phyloP scores from a whole-genome alignment of 2,797 vertebrate species.

The Tenualosa ilisha region DNA sequence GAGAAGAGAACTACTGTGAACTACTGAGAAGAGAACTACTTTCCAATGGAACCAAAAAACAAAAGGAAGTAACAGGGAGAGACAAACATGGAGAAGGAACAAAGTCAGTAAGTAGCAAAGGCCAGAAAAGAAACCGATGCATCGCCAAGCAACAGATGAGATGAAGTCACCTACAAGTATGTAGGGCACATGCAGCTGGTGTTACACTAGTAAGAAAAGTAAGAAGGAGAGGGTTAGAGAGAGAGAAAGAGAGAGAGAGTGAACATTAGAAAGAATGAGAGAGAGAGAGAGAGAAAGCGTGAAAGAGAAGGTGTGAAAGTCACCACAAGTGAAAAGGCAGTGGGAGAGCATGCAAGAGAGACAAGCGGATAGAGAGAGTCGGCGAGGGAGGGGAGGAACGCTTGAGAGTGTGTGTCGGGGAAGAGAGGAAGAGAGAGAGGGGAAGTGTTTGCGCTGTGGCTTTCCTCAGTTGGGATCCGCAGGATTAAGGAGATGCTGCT shows the following conservation, averaged over 20 bases:
- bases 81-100: background rate
- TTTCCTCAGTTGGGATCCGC: slow-evolving; percentile 41
- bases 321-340: background rate
- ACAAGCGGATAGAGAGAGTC: background rate
- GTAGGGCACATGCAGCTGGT: slow-evolving; percentile 37
- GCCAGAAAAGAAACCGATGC: slow-evolving; percentile 27
- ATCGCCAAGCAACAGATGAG: slow-evolving; percentile 67
- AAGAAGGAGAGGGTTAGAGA: background rate
- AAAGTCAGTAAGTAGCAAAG: background rate
- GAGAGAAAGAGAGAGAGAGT: background rate
- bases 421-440: slow-evolving; percentile 25
- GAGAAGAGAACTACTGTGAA: background rate
- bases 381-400: background rate
- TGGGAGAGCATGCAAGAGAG: background rate
- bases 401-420: background rate
- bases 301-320: background rate
- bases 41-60: background rate
- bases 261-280: background rate
- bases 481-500: slow-evolving; percentile 45
- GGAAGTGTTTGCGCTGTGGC: slow-evolving; percentile 40
- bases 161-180: slow-evolving; percentile 53
- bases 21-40: too few relatives aligned
- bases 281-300: slow-evolving; percentile 17
- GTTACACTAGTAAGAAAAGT: slow-evolving; percentile 9
- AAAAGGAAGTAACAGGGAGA: background rate